Conservation (phyloP, 2,113 vertebrate species). For the Ia io region DNA sequence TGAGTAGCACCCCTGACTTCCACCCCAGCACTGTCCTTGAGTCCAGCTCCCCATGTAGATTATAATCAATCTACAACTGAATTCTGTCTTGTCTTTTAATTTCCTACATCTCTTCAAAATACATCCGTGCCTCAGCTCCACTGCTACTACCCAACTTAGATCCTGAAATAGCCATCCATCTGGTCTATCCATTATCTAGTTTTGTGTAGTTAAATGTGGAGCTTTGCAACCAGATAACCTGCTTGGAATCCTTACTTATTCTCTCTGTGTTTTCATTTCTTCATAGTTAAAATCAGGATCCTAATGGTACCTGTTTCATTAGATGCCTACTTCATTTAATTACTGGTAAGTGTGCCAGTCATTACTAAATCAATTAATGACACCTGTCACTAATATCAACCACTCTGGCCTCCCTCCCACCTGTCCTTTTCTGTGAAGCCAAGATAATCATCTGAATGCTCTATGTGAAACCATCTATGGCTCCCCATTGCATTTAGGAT, state of each 20-base stretch:
- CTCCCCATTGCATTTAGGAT: neutral
- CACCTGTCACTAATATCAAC: too few species aligned
- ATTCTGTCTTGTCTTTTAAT: neutral
- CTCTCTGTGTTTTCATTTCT: neutral
- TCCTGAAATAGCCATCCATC: neutral
- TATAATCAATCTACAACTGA: neutral
- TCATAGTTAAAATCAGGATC: neutral
- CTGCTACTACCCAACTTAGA: neutral
- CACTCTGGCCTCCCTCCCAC: neutral
- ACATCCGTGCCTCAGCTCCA: too few species aligned
- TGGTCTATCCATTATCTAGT: neutral
- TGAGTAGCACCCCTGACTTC: neutral
- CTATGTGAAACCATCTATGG: too few species aligned
- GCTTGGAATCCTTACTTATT: neutral
- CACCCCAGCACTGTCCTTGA: neutral
- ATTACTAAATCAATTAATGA: fast-evolving
- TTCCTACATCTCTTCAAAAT: neutral
- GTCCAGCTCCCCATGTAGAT: neutral
- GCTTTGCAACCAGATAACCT: neutral
- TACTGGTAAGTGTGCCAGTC: neutral
- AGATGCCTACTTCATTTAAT: neutral
- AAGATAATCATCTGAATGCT: neutral
- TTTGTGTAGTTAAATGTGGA: neutral
- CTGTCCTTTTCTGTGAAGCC: neutral
- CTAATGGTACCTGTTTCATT: neutral